A percentile compares a stretch with the other conserved stretches of the same genome.
phyloP scores from a whole-genome alignment of 2,797 vertebrate species.

The Siniperca scherzeri region DNA sequence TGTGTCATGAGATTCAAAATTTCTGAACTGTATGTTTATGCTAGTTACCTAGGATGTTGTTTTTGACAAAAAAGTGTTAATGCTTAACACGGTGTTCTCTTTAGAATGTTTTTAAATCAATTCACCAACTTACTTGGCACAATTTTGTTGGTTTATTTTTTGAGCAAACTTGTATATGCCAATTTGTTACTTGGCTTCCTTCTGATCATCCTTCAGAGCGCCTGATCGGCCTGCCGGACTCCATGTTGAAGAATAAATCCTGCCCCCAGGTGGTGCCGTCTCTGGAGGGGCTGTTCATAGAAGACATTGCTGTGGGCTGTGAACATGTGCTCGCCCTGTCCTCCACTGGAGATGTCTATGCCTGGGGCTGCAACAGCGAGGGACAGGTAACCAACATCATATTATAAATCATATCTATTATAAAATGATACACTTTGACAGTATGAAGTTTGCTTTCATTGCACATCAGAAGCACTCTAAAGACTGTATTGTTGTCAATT shows the following conservation, averaged over 20 bases:
- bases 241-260: slow-evolving; percentile 88
- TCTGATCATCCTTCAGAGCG: slow-evolving; percentile 78
- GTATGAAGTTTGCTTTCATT: background rate
- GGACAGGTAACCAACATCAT: slow-evolving; percentile 82
- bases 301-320: slow-evolving; percentile 87
- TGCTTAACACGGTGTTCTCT: background rate
- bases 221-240: slow-evolving; percentile 87
- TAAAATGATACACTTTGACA: background rate
- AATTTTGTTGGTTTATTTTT: background rate
- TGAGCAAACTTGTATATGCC: background rate
- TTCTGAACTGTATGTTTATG: background rate
- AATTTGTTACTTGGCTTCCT: background rate
- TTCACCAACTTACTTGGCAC: background rate
- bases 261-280: slow-evolving; percentile 86
- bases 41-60: background rate
- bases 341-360: slow-evolving; percentile 86
- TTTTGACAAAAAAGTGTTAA: background rate
- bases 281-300: slow-evolving; percentile 86
- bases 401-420: background rate
- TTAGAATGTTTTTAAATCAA: background rate
- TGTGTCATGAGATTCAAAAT: too few relatives aligned
- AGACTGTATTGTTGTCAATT: background rate
- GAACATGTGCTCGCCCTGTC: slow-evolving; percentile 87
- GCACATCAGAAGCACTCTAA: background rate
- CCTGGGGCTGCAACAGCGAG: slow-evolving; percentile 90